Conservation (phyloP, 92 coral and sea anemone genomes). For the Zoanthus sociatus region DNA sequence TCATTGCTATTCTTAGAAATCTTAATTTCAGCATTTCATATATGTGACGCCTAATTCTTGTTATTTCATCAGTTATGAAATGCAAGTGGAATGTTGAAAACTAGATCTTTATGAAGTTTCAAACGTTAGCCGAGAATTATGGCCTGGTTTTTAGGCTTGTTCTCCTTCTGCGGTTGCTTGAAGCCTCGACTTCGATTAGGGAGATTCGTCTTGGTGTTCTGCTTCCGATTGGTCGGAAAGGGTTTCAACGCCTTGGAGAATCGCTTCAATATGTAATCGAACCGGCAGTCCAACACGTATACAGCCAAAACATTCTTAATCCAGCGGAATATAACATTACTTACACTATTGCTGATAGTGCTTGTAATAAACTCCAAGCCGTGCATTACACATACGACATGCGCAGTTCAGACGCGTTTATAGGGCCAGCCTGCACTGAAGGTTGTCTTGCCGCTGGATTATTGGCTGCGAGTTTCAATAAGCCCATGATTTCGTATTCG, state of each 20-base stretch:
- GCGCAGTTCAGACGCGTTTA: constrained; percentile 65
- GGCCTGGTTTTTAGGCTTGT: constrained; percentile 37
- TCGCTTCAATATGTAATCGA: constrained; percentile 62
- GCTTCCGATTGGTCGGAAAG: constrained; percentile 64
- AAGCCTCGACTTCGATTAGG: constrained; percentile 3
- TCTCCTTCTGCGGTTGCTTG: not conserved
- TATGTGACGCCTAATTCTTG: no score
- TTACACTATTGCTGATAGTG: constrained; percentile 64
- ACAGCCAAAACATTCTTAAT: constrained; percentile 38
- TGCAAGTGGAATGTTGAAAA: not conserved
- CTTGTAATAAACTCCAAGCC: constrained; percentile 68
- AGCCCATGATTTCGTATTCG: constrained; percentile 86
- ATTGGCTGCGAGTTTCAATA: constrained; percentile 74
- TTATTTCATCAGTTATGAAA: not conserved
- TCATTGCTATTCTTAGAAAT: no score
- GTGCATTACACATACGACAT: constrained; percentile 55
- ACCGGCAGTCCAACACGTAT: constrained; percentile 70
- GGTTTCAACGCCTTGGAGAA: constrained; percentile 60
- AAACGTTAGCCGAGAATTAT: not conserved
- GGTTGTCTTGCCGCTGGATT: constrained; percentile 76
- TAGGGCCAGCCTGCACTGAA: constrained; percentile 85
- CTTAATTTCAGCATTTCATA: no score
- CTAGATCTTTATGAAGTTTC: constrained; percentile 24
- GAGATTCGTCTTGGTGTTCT: constrained; percentile 58
- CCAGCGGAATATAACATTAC: constrained; percentile 64